A percentile compares a stretch with the other conserved stretches of the same genome.
Conservation (phyloP, 64 coral and sea anemone genomes). For the Stichodactyla helianthus region DNA sequence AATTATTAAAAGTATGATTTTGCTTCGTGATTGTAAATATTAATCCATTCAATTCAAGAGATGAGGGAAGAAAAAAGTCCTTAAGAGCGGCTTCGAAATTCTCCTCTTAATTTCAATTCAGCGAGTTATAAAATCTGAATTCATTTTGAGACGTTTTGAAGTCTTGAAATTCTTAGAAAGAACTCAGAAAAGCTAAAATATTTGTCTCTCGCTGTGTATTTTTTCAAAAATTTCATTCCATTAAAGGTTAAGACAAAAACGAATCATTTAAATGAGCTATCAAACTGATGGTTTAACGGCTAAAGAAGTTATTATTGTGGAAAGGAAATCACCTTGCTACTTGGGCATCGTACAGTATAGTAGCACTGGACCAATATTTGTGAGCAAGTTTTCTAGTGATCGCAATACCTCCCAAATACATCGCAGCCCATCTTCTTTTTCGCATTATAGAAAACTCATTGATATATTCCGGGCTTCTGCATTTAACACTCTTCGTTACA, state of each 20-base stretch:
- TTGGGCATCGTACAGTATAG: not conserved
- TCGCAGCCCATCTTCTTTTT: not conserved
- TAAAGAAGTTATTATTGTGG: not conserved
- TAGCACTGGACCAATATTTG: not conserved
- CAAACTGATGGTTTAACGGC: not conserved
- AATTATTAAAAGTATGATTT: slow-evolving; percentile 1
- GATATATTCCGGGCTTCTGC: not conserved
- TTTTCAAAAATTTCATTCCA: not conserved
- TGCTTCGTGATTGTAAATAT: not conserved
- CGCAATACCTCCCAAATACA: slow-evolving; percentile 12
- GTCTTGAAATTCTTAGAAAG: not conserved
- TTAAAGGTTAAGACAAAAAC: not conserved
- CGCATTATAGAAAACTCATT: not conserved
- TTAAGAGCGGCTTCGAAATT: not conserved
- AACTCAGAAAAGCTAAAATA: not conserved
- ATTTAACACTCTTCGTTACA: not conserved
- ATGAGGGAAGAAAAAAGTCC: not conserved
- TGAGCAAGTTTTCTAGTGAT: not conserved
- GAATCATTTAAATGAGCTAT: not conserved
- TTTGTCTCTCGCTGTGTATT: not conserved
- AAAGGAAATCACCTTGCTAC: not conserved
- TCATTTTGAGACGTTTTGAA: not conserved
- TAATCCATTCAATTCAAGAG: not conserved
- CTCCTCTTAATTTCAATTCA: not conserved
- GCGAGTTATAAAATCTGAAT: not conserved